Conservation (phyloP, 2,797 vertebrate genomes). For the Rhinophrynus dorsalis region DNA sequence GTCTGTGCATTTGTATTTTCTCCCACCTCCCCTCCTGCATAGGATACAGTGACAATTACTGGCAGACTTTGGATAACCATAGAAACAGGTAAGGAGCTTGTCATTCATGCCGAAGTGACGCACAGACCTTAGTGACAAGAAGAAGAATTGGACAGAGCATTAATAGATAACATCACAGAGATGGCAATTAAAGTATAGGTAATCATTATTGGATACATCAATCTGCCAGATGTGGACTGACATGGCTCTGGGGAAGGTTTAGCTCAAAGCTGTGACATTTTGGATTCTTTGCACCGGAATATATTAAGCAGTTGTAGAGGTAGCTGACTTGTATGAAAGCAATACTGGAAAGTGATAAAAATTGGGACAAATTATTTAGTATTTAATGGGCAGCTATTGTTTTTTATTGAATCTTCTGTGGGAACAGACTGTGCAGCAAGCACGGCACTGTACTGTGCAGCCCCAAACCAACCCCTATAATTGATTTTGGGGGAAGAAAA, state of each 20-base stretch:
- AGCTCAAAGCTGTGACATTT: constrained; percentile 9
- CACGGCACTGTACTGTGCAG: too few species aligned
- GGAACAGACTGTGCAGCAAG: too few species aligned
- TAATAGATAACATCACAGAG: constrained; percentile 15
- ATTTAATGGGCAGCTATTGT: too few species aligned
- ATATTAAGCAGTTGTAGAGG: not conserved
- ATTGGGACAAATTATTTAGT: not conserved
- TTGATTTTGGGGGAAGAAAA: too few species aligned
- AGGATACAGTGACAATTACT: not conserved
- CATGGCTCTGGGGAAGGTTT: constrained; percentile 2
- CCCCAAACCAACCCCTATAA: too few species aligned
- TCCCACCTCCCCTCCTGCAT: not conserved
- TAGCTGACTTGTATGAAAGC: not conserved
- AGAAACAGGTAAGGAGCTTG: constrained; percentile 5
- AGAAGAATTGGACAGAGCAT: constrained; percentile 10
- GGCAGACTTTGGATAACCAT: constrained; percentile 12
- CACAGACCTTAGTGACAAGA: not conserved
- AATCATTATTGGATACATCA: constrained; percentile 12
- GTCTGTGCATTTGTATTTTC: too few species aligned
- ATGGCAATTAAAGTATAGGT: constrained; percentile 28
- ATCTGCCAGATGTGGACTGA: constrained; percentile 28
- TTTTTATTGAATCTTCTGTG: too few species aligned
- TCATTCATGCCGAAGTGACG: not conserved
- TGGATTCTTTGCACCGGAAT: not conserved
- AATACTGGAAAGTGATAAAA: not conserved